Evolutionary conservation across 2,113 vertebrate species (phyloP).

Genomic region (Rhea americana): DNA sequence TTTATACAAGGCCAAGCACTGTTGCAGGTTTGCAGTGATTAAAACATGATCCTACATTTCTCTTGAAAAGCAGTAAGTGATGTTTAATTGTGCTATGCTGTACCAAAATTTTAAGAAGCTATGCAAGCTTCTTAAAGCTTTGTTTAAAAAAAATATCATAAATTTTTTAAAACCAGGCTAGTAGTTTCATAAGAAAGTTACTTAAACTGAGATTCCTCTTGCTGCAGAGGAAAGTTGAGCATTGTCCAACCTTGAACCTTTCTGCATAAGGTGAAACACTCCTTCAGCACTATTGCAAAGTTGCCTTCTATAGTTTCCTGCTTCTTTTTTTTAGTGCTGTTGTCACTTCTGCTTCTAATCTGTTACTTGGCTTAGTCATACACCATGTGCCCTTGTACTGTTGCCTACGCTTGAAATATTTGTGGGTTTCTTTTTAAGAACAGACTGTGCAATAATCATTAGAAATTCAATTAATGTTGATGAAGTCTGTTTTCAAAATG

Average conservation of each 20-base stretch:
- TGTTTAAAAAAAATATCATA: background rate
- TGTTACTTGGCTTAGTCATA: constrained; percentile 56
- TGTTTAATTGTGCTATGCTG: background rate
- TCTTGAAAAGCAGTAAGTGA: background rate
- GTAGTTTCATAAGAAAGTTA: constrained; percentile 2
- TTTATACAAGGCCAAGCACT: background rate
- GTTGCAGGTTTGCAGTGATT: background rate
- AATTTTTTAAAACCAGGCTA: background rate
- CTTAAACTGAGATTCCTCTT: constrained; percentile 31
- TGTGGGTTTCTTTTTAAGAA: background rate
- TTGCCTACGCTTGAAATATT: background rate
- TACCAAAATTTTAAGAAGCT: background rate
- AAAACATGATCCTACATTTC: background rate
- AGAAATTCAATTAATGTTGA: background rate
- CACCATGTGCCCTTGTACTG: background rate
- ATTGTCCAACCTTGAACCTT: constrained; percentile 9
- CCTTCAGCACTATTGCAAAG: constrained; percentile 42
- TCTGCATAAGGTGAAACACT: constrained; percentile 39
- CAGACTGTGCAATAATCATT: background rate
- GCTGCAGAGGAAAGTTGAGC: constrained; percentile 40
- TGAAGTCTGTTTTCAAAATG: background rate
- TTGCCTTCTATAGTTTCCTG: constrained; percentile 38
- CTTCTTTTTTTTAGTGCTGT: constrained; percentile 49
- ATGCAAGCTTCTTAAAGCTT: background rate
- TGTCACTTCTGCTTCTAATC: constrained; percentile 59